Base-by-base conservation (phyloP, 2,888 invertebrate species). In the Epistrophe grossulariae region DNA sequence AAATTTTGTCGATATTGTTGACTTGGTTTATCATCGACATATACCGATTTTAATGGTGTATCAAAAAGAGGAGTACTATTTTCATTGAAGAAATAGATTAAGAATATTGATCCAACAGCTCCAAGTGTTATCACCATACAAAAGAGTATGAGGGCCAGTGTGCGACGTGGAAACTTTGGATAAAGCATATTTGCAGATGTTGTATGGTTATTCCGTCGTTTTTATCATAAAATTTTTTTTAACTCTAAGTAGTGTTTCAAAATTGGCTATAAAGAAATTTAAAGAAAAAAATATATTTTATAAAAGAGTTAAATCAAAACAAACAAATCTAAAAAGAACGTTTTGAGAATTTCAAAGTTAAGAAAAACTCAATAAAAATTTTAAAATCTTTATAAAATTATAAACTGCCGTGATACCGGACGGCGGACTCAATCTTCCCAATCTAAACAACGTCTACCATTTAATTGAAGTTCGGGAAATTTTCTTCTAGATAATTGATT, bases 131-230 rank as follows among this genome's bases (percentile, higher is more conserved):
- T 68, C 0, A 90, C 79, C 45, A 90, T 71, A 35, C 88, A 89
- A 28, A 89, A 79, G 0, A 89, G 73, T 66, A 89, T 80, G 9
- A 89, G 62, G 38, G 89, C 89, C 50, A 90, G 59, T 31, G 89
- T 88, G 28, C 89, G 89, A 38, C 89, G 89, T 8, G 89, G 88
- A 72, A 90, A 88, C 74, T 89, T 89, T 70, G 89, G 89, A 74
- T 90, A 90, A 52, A 89, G 83, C 90, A 90, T 90, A 60, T 79
- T 88, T 71, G 45, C 45, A 10, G 55, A 35, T 52, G 13, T 66
- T n/a, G 9, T 9, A 59, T n/a, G n/a, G 45, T 43, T 66, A 17
- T 15, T 11, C 15, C 24, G 11, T 52, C 6, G 38, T 40, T 70
- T 52, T 52, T 40, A 40, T 52, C 52, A 50, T 38, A 15, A 52